Evolutionary conservation across 2,797 vertebrate genomes (phyloP), one percentile per base, ranked within the genome.

Genomic region (Synaphobranchus kaupii): DNA sequence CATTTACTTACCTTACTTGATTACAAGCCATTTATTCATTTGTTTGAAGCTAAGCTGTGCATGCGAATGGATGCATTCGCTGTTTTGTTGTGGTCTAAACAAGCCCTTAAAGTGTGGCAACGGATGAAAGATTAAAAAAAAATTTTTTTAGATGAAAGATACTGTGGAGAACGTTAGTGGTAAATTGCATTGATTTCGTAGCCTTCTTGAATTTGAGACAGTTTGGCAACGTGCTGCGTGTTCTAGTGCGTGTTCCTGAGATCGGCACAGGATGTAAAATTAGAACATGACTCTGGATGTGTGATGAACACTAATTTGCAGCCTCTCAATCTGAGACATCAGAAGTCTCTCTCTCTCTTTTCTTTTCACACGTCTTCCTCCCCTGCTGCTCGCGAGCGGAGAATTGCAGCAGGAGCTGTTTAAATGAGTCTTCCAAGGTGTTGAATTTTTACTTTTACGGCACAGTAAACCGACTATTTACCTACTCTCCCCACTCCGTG

Each of bases 231-330:
- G 58, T 20, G 58, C 13, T 22, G 13, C 58, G 58, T 60, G 28
- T 31, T 73, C 68, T 73, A 28, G 17, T 31, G 47, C 80, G 6
- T 86, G 81, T 73, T 73, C 81, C 81, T 56, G 86, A 63, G 68
- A 73, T 31, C 81, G 54, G 13, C 81, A 73, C 48, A 63, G 31
- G 80, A 50, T 28, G 82, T 73, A 88, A 86, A 88, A 86, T 86
- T 86, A 88, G 84, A 84, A 73, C 81, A 28, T 73, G 85, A 28
- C 82, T 58, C 39, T 50, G 54, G 48, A 66, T 73, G 85, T 73
- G 63, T 56, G 31, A 87, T 56, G 86, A 56, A 82, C 13, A 92
- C 91, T 94, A 95, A 95, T 97, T 97, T 96, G 93, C 93, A 96
- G 89, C 93, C 96, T 94, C 95, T 90, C 94, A 94, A 93, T 90